A percentile compares a stretch with the other conserved stretches of the same genome.
phyloP scores from a whole-genome alignment of 2,797 vertebrate genomes.

The Tinamus major region DNA sequence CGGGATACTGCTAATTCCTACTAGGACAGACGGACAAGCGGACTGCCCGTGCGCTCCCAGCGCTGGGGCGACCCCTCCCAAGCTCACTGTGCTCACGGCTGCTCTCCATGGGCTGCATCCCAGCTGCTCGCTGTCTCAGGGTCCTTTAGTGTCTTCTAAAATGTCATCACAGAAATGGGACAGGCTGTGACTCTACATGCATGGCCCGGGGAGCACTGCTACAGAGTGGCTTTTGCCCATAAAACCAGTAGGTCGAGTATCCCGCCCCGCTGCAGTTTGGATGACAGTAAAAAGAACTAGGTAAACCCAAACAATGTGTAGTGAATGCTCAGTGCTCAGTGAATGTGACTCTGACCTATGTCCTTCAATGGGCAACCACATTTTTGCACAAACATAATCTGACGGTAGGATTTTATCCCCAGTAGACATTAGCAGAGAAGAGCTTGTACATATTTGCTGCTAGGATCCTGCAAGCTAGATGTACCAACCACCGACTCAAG shows the following conservation, averaged over 20 bases:
- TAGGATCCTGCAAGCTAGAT: constrained; percentile 3
- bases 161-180: not conserved
- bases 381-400: not conserved
- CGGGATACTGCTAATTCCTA: not conserved
- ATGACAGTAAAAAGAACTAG: not conserved
- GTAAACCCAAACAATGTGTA: not conserved
- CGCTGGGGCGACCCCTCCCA: not conserved
- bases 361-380: not conserved
- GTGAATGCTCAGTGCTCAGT: accelerated
- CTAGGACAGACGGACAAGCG: not conserved
- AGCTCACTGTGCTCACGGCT: not conserved
- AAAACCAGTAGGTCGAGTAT: not conserved
- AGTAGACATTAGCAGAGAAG: not conserved
- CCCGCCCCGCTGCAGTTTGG: not conserved
- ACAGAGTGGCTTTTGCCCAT: not conserved
- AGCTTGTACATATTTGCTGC: not conserved
- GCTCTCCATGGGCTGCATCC: not conserved
- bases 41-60: no score
- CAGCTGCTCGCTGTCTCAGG: not conserved
- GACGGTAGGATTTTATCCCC: constrained; percentile 27
- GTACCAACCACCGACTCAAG: not conserved
- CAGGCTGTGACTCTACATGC: not conserved
- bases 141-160: not conserved
- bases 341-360: not conserved
- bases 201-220: not conserved